Evolutionary conservation across 2,113 vertebrate species (phyloP).

Genomic region (Rhabdornis inornatus): DNA sequence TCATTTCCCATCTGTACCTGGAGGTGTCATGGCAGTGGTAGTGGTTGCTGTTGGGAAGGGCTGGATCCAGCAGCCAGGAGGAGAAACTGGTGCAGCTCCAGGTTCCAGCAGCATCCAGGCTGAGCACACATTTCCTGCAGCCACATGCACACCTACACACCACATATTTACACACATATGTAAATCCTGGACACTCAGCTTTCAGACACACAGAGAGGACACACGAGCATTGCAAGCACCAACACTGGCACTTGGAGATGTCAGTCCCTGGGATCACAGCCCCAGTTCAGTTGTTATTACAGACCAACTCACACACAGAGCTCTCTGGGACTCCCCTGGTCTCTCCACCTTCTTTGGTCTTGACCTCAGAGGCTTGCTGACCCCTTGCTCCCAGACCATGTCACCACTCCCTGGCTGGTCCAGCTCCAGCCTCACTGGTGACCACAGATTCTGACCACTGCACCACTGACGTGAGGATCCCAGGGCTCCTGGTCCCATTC

Average conservation of each 20-base stretch:
- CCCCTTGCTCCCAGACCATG: not conserved
- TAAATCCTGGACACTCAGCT: not conserved
- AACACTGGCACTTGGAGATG: not conserved
- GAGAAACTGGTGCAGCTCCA: not conserved
- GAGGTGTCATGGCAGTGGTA: not conserved
- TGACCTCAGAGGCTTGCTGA: not conserved
- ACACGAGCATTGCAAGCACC: not conserved
- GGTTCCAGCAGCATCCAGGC: not conserved
- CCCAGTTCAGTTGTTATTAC: not conserved
- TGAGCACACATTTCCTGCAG: not conserved
- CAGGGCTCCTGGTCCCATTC: not conserved
- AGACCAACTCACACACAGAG: not conserved
- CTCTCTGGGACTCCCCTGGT: not conserved
- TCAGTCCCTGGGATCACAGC: not conserved
- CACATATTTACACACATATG: rapidly evolving
- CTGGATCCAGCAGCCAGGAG: not conserved
- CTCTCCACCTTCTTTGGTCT: not conserved
- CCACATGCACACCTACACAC: too few relatives aligned
- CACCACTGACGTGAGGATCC: rapidly evolving
- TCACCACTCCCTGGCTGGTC: not conserved
- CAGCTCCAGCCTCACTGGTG: not conserved
- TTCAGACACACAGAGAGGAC: not conserved
- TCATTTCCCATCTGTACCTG: not conserved
- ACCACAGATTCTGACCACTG: not conserved
- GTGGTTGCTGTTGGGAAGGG: not conserved